phyloP scores from a whole-genome alignment of 1,140 invertebrate genomes.

The Coelopa frigida region DNA sequence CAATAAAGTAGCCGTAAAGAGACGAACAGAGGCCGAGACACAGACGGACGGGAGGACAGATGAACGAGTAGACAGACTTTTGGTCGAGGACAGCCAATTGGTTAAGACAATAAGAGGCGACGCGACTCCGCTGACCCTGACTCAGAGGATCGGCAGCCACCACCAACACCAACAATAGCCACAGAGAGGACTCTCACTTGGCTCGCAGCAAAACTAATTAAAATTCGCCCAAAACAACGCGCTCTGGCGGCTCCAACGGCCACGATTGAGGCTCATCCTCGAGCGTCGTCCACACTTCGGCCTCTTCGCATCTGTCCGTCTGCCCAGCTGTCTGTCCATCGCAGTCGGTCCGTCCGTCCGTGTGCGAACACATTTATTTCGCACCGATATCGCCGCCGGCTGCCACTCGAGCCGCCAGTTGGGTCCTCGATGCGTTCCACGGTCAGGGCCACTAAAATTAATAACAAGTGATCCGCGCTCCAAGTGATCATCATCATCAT shows the following conservation, averaged over 20 bases:
- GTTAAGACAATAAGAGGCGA: conserved; percentile 12
- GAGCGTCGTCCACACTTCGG: conserved; percentile 13
- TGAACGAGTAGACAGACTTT: not conserved
- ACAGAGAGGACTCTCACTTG: conserved; percentile 9
- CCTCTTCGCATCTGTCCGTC: not conserved
- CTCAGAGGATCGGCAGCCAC: not conserved
- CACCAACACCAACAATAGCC: conserved; percentile 1
- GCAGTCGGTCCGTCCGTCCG: too few relatives aligned
- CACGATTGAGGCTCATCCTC: not conserved
- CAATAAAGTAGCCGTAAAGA: not conserved
- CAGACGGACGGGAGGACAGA: not conserved
- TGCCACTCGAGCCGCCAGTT: not conserved
- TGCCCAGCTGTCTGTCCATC: conserved; percentile 4
- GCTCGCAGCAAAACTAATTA: conserved; percentile 44
- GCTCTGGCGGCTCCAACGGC: not conserved
- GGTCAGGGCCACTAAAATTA: conserved; percentile 45
- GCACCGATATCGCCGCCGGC: too few relatives aligned
- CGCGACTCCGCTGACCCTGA: not conserved
- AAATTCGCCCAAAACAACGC: conserved; percentile 40
- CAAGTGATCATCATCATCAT: conserved; percentile 7
- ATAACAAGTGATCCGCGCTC: conserved; percentile 45
- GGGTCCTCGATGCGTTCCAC: conserved; percentile 21
- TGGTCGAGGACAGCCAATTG: conserved; percentile 7
- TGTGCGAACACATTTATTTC: too few relatives aligned
- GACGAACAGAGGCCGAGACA: not conserved